A percentile compares a stretch with the other conserved stretches of the same genome.
phyloP scores from a whole-genome alignment of 2,113 vertebrate genomes.

The Datnioides undecimradiatus region DNA sequence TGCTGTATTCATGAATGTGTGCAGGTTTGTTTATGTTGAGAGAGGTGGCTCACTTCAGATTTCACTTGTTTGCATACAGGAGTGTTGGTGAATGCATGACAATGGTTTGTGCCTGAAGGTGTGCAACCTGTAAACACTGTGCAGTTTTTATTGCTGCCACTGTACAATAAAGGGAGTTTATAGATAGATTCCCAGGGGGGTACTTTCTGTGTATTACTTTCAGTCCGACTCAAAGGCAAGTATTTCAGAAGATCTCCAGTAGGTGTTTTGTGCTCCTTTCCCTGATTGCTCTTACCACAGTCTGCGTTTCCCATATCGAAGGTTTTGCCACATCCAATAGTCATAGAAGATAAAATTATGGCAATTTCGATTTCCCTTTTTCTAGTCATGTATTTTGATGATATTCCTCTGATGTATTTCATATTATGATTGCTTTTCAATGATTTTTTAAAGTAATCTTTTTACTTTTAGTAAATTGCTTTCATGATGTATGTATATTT shows the following conservation, averaged over 20 bases:
- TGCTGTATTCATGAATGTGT: neutral
- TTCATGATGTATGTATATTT: no score
- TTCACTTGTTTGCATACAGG: neutral
- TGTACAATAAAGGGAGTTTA: neutral
- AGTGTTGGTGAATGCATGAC: neutral
- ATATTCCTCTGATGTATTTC: no score
- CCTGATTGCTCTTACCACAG: neutral
- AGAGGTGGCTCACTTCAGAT: neutral
- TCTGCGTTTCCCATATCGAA: neutral
- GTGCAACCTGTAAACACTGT: neutral
- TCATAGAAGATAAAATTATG: neutral
- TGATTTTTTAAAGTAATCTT: no score
- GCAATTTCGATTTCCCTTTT: neutral
- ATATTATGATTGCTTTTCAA: no score
- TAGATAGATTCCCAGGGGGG: neutral
- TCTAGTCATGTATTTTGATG: no score
- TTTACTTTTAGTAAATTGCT: no score
- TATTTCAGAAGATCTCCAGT: neutral
- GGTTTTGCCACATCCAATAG: neutral
- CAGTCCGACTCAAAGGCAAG: neutral
- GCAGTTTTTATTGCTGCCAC: neutral
- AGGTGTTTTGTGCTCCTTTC: neutral
- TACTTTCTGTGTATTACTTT: neutral
- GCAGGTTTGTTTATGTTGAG: conserved; percentile 10
- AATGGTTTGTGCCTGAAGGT: neutral